A percentile compares a stretch with the other conserved stretches of the same genome.
These are phyloP conservation scores for Choloepus didactylus DNA, from an alignment of 2,797 vertebrate species.

Conservation along the genomic window DNA sequence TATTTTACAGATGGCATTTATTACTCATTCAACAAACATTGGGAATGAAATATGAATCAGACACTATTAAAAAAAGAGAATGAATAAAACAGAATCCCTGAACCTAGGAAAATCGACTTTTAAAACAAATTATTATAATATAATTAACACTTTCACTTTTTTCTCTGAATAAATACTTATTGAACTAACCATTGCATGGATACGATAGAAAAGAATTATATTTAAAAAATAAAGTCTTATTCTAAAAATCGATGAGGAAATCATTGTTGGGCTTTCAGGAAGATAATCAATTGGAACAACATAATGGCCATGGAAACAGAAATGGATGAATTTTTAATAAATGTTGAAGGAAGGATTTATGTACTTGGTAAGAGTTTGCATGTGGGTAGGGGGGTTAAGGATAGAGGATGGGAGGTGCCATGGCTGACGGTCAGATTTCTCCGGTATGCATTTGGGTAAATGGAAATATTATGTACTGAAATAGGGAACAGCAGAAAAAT, in stretches of 20 bases:
- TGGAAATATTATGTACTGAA: too few relatives aligned
- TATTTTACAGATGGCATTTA: too few relatives aligned
- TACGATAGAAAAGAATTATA: too few relatives aligned
- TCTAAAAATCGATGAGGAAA: neutral
- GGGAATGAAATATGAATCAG: too few relatives aligned
- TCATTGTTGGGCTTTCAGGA: neutral
- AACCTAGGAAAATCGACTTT: too few relatives aligned
- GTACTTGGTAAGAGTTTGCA: neutral
- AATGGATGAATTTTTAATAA: neutral
- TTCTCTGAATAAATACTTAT: too few relatives aligned
- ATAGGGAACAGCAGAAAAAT: neutral
- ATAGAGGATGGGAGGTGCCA: neutral
- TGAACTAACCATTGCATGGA: too few relatives aligned
- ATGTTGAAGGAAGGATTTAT: neutral
- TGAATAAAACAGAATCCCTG: too few relatives aligned
- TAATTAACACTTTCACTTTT: too few relatives aligned
- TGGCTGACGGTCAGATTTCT: neutral
- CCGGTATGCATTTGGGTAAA: accelerated
- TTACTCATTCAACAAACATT: too few relatives aligned
- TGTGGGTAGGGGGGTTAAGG: neutral
- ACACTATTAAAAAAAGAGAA: too few relatives aligned
- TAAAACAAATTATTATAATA: too few relatives aligned
- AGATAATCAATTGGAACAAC: neutral
- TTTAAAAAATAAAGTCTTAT: neutral
- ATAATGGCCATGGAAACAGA: neutral